These are phyloP conservation scores for Murina feae DNA, from an alignment of 2,113 vertebrate species.

Conservation along the genomic window DNA sequence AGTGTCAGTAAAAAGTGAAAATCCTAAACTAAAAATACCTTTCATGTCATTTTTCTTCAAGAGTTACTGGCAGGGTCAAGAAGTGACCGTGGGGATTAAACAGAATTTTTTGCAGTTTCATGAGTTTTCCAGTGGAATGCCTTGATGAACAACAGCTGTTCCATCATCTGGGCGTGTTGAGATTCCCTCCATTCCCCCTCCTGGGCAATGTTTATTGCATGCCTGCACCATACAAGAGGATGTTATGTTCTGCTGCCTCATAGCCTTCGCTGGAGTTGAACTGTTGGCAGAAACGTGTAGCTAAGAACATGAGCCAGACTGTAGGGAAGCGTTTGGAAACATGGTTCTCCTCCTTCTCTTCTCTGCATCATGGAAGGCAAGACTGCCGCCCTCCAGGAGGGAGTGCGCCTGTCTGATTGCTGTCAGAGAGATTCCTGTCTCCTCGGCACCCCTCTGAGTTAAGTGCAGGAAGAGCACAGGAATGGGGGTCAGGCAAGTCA, in stretches of 20 bases:
- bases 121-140: conserved; percentile 39
- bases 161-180: not conserved
- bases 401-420: not conserved
- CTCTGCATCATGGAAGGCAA: not conserved
- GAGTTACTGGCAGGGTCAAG: conserved; percentile 27
- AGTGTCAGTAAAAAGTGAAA: not conserved
- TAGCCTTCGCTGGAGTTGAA: not conserved
- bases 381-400: not conserved
- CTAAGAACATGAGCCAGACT: not conserved
- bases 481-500: not conserved
- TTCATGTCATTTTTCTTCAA: conserved; percentile 5
- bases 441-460: not conserved
- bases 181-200: too few relatives aligned
- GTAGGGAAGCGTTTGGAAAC: not conserved
- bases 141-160: conserved; percentile 44
- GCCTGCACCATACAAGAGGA: not conserved
- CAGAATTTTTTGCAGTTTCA: conserved; percentile 1
- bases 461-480: not conserved
- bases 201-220: not conserved
- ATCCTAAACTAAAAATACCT: not conserved
- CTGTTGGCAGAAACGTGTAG: not conserved
- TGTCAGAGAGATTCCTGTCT: not conserved
- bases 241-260: not conserved
- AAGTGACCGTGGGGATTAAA: conserved; percentile 24
- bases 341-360: not conserved